A percentile compares a stretch with the other conserved stretches of the same genome.
Evolutionary conservation across 2,888 invertebrate species (phyloP).

Genomic region (Podotricha telesiphe): DNA sequence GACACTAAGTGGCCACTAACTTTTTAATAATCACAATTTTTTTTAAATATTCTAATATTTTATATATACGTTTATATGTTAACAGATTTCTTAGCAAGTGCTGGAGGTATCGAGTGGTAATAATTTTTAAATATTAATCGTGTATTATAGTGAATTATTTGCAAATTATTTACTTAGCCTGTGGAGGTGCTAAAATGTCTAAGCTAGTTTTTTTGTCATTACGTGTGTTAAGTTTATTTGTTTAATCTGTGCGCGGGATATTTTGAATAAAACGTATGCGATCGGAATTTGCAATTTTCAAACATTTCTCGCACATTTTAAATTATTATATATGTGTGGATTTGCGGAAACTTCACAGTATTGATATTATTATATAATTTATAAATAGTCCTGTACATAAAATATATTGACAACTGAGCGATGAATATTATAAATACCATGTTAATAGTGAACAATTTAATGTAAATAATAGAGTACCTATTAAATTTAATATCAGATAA

Average conservation of each 20-base stretch:
- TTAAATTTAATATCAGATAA: slow-evolving; percentile 83
- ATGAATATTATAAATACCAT: slow-evolving; percentile 81
- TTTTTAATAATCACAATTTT: slow-evolving; percentile 71
- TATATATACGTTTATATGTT: slow-evolving; percentile 50
- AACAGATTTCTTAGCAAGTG: slow-evolving; percentile 57
- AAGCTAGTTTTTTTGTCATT: slow-evolving; percentile 61
- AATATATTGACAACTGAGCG: slow-evolving; percentile 81
- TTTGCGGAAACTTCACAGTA: slow-evolving; percentile 78
- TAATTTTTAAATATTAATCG: slow-evolving; percentile 54
- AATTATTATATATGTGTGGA: slow-evolving; percentile 57
- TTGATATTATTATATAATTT: slow-evolving; percentile 81
- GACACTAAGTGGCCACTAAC: slow-evolving; percentile 57
- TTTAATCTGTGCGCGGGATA: slow-evolving; percentile 50
- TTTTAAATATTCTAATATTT: slow-evolving; percentile 53
- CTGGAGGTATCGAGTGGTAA: slow-evolving; percentile 63
- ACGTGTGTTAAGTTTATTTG: slow-evolving; percentile 60
- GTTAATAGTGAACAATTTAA: slow-evolving; percentile 84
- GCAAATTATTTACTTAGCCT: slow-evolving; percentile 58
- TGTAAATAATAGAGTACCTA: slow-evolving; percentile 84
- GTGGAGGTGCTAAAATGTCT: slow-evolving; percentile 77
- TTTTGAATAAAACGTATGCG: slow-evolving; percentile 24
- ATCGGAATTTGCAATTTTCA: slow-evolving; percentile 27
- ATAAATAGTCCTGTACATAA: slow-evolving; percentile 82
- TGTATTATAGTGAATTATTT: slow-evolving; percentile 51
- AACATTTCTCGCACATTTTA: slow-evolving; percentile 45